Evolutionary conservation across 2,888 invertebrate species (phyloP), one percentile per base, ranked within the genome.

Genomic region (Euplexia lucipara): DNA sequence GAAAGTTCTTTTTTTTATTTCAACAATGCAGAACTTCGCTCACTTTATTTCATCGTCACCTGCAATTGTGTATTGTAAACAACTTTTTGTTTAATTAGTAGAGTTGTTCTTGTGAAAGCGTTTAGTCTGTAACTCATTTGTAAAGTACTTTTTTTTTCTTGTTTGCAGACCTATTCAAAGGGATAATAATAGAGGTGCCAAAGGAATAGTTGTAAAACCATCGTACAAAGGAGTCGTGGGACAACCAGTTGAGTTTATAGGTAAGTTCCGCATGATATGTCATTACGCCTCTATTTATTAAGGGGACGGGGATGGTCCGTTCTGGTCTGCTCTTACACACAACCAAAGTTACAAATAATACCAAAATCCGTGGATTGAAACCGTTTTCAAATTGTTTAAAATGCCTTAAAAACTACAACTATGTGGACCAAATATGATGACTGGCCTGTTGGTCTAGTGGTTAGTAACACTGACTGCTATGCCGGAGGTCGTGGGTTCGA

Each of bases 231-330:
- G 99, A 75, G 96, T 97, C 53, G 96, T 99, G 59, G 98, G 99
- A 78, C 97, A 98, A 90, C 98, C 99, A 58, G 98, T 99, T 57
- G 98, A 99, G 93, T 99, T 99, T 95, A 98, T 99, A 95, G 99
- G 99, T 99, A 86, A 89, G 86, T 78, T 52, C 3, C 39, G 12
- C 10, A 26, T 26, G 22, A 1, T 16, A n/a, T 8, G 20, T 12
- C n/a, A 6, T 26, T 2, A 22, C 5, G 10, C 2, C 5, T 37
- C 12, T 51, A 22, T 16, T 56, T 12, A 14, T n/a, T n/a, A n/a
- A n/a, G n/a, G n/a, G n/a, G n/a, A n/a, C n/a, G n/a, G n/a, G n/a
- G n/a, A n/a, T n/a, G n/a, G n/a, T n/a, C n/a, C n/a, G n/a, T n/a
- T n/a, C n/a, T n/a, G n/a, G n/a, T n/a, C n/a, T n/a, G n/a, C n/a